These are phyloP conservation scores for Glaucomys volans DNA, from an alignment of 2,113 vertebrate genomes.

Conservation along the genomic window DNA sequence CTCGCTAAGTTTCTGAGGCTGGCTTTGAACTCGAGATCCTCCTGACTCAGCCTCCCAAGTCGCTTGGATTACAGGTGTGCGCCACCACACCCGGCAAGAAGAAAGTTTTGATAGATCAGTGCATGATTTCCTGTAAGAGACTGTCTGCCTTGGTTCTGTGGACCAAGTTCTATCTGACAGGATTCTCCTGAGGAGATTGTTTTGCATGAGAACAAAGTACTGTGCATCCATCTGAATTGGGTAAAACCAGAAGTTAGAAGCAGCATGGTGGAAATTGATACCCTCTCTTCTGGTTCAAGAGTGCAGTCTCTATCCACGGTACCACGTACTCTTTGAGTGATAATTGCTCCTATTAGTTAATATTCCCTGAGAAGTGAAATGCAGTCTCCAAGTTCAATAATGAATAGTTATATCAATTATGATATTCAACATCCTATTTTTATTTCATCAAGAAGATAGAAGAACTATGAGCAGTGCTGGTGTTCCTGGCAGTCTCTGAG, in stretches of 20 bases:
- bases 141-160: not conserved
- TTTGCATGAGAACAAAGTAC: slow-evolving; percentile 7
- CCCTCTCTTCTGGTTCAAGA: not conserved
- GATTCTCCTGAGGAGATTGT: not conserved
- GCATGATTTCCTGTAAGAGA: slow-evolving; percentile 25
- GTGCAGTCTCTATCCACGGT: not conserved
- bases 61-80: not conserved
- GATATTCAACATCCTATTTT: not conserved
- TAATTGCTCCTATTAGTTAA: not conserved
- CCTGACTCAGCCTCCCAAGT: not conserved
- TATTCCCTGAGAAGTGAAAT: slow-evolving; percentile 31
- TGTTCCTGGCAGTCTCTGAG: not conserved
- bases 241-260: not conserved
- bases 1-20: not conserved
- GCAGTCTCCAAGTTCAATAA: not conserved
- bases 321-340: not conserved
- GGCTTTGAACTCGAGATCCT: not conserved
- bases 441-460: not conserved
- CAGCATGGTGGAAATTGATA: slow-evolving; percentile 39
- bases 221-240: not conserved
- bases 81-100: not conserved
- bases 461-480: slow-evolving; percentile 2
- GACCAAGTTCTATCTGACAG: slow-evolving; percentile 21
- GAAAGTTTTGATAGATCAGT: not conserved
- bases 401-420: not conserved